Conservation (phyloP, 1,140 invertebrate genomes). For the Drosophila bipectinata region DNA sequence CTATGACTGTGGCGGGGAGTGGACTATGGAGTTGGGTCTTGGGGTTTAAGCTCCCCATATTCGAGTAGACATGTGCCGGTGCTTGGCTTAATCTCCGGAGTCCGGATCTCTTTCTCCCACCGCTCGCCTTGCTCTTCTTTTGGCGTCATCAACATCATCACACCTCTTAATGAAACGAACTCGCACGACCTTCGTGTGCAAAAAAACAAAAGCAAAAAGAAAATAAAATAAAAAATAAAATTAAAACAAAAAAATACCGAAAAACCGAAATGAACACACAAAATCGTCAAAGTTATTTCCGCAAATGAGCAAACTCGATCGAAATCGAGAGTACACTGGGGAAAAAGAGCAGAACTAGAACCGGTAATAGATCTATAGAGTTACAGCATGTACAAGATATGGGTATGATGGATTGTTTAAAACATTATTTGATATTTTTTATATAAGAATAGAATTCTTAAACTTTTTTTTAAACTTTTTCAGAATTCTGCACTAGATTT, state of each 20-base stretch:
- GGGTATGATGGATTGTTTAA: neutral
- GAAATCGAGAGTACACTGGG: slow-evolving; percentile 47
- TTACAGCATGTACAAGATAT: neutral
- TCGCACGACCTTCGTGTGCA: slow-evolving; percentile 76
- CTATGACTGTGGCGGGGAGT: slow-evolving; percentile 7
- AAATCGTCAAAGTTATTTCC: slow-evolving; percentile 81
- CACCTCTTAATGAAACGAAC: slow-evolving; percentile 78
- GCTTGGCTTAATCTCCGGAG: neutral
- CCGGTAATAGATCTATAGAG: neutral
- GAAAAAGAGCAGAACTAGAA: slow-evolving; percentile 25
- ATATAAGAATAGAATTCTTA: neutral
- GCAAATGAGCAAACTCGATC: slow-evolving; percentile 80
- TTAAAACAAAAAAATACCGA: slow-evolving; percentile 14
- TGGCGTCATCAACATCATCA: slow-evolving; percentile 67
- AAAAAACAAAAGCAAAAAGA: slow-evolving; percentile 53
- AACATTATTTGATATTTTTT: neutral
- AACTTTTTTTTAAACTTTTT: no score
- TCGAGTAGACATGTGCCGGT: slow-evolving; percentile 16
- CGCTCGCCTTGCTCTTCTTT: slow-evolving; percentile 39
- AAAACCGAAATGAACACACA: slow-evolving; percentile 57
- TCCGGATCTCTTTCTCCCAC: slow-evolving; percentile 14
- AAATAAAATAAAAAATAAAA: slow-evolving; percentile 51
- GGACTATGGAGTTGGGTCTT: slow-evolving; percentile 24
- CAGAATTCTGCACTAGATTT: neutral
- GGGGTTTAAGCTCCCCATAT: slow-evolving; percentile 27